Evolutionary conservation across 2,113 vertebrate species (phyloP).

Genomic region (Paramisgurnus dabryanus): DNA sequence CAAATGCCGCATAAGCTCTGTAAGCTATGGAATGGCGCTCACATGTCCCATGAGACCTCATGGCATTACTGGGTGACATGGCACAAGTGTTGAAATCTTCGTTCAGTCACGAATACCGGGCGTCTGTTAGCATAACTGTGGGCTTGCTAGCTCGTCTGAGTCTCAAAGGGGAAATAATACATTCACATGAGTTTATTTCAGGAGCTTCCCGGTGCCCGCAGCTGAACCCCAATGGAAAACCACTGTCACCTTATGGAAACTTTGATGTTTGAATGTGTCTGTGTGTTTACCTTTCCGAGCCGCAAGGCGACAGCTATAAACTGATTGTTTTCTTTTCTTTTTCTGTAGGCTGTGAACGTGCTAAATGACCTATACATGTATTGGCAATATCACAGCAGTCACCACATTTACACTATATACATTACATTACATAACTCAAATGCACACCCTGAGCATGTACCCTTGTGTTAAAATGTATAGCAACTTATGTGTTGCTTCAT

Average conservation of each 20-base stretch:
- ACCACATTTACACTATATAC: slow-evolving; percentile 82
- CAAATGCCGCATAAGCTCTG: background rate
- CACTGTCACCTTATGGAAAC: slow-evolving; percentile 30
- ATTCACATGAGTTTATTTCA: slow-evolving; percentile 30
- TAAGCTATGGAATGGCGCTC: background rate
- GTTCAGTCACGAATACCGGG: slow-evolving; percentile 7
- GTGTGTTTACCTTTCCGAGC: background rate
- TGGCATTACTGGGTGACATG: slow-evolving; percentile 37
- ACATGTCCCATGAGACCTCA: background rate
- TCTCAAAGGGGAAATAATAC: slow-evolving; percentile 37
- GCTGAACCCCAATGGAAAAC: slow-evolving; percentile 20
- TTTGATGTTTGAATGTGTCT: slow-evolving; percentile 7
- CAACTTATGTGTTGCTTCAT: background rate
- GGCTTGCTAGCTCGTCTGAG: background rate
- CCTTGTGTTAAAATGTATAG: background rate
- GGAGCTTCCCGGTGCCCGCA: slow-evolving; percentile 4
- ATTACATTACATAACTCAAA: background rate
- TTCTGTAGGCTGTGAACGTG: slow-evolving; percentile 77
- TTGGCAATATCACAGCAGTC: slow-evolving; percentile 82
- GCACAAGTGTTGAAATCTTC: slow-evolving; percentile 9
- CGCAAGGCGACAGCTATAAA: background rate
- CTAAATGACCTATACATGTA: slow-evolving; percentile 84
- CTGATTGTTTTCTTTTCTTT: background rate
- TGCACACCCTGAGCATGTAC: background rate
- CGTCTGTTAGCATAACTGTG: slow-evolving; percentile 31